Percentiles rank a stretch among this genome's conserved stretches.
Conservation (phyloP, 2,888 invertebrate genomes). For the Leptinotarsa tumamoca region DNA sequence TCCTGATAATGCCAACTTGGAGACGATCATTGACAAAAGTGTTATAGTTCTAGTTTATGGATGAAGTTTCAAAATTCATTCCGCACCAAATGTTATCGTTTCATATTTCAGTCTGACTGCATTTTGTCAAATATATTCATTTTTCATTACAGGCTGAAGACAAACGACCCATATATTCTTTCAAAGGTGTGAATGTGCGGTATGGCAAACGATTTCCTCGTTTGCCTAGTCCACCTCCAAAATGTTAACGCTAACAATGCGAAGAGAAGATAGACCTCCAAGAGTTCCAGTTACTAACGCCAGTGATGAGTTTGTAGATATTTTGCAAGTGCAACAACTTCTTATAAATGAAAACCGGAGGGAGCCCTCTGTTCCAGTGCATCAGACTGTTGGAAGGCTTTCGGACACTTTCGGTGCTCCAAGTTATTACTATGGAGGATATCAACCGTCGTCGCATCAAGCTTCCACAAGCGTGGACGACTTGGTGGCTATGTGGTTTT, state of each 20-base stretch:
- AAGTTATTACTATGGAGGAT: slow-evolving; percentile 50
- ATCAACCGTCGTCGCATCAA: slow-evolving; percentile 46
- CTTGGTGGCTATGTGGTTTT: slow-evolving; percentile 81
- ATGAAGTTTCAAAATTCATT: no score
- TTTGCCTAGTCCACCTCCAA: slow-evolving; percentile 53
- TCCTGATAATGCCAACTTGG: no score
- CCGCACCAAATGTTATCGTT: background rate
- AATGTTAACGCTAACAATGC: slow-evolving; percentile 76
- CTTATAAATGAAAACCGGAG: slow-evolving; percentile 48
- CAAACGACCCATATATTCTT: background rate
- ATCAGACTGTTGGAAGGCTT: slow-evolving; percentile 18
- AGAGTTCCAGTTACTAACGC: slow-evolving; percentile 57
- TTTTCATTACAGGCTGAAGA: slow-evolving; percentile 22
- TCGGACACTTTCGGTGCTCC: slow-evolving; percentile 34
- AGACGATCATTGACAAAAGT: no score
- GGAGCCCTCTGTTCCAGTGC: slow-evolving; percentile 56
- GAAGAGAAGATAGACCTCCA: slow-evolving; percentile 67
- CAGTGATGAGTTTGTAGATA: slow-evolving; percentile 83
- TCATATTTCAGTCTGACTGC: background rate
- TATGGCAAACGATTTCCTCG: slow-evolving; percentile 62
- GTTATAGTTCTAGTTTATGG: no score
- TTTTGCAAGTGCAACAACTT: slow-evolving; percentile 75
- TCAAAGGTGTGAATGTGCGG: slow-evolving; percentile 62
- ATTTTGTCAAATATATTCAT: background rate
- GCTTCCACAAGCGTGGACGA: slow-evolving; percentile 76